Evolutionary conservation across 2,888 invertebrate genomes (phyloP), one percentile per base, ranked within the genome.

Genomic region (Meiosimyza platycephala): DNA sequence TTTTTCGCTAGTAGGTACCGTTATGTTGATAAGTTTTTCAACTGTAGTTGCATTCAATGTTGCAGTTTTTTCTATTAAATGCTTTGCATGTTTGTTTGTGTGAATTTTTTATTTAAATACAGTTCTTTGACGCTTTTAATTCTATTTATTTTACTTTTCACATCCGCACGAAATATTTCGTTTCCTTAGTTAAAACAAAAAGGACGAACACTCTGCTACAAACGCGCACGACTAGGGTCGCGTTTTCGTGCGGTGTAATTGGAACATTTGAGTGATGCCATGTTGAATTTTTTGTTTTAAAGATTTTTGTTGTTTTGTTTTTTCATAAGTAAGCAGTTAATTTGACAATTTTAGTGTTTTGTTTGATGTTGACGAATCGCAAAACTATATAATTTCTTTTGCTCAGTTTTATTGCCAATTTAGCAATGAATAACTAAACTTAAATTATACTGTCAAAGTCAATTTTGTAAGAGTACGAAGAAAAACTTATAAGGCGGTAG

Each of bases 261-360:
- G 13, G 92, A 93, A 92, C 93, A 92, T 92, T 92, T 93, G 92
- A 92, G 93, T 92, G 93, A 93, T 92, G 93, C 93, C 92, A 93
- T 93, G 92, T 92, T 92, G 91, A 92, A 92, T 91, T 92, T 92
- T 92, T 91, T 92, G 92, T 92, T 92, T 92, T 92, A 92, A 40
- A 55, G 22, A 22, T 22, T 22, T 22, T 22, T 22, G 1, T 16
- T 15, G n/a, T 54, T 54, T 54, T 54, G 3, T 3, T 28, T 28
- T 28, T 28, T 28, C 4, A 28, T 54, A 16, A 54, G 9, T 54
- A 47, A 48, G 63, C 18, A 63, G 63, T 40, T 63, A 6, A 18
- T 47, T 48, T 16, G 40, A 62, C 13, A 62, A 47, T 47, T 63
- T 63, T 9, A 15, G 33, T 63, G n/a, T 18, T 63, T 63, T 22